phyloP scores from a whole-genome alignment of 1,140 invertebrate genomes.

The Heliconius melpomene region DNA sequence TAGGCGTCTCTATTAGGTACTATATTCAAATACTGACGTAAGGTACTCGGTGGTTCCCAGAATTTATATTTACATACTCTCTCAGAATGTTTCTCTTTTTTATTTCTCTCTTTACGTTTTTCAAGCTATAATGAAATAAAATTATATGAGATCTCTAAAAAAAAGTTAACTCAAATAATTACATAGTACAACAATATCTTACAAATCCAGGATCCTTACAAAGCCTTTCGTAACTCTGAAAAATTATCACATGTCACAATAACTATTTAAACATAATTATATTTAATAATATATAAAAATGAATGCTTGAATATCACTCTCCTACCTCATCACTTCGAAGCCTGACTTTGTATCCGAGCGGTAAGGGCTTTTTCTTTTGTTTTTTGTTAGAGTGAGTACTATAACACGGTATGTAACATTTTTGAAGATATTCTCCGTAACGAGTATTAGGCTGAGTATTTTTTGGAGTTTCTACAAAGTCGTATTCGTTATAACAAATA shows the following conservation, averaged over 20 bases:
- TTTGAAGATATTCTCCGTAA: conserved; percentile 64
- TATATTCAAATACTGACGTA: conserved; percentile 54
- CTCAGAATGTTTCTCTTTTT: conserved; percentile 57
- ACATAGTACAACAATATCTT: conserved; percentile 33
- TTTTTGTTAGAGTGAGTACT: conserved; percentile 45
- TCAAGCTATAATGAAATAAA: conserved; percentile 50
- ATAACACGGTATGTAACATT: conserved; percentile 57
- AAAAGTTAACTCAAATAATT: not conserved
- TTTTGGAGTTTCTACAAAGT: conserved; percentile 49
- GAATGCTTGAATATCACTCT: not conserved
- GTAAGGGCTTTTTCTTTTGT: conserved; percentile 43
- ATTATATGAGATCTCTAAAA: not conserved
- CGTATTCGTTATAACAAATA: not conserved
- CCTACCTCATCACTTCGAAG: conserved; percentile 57
- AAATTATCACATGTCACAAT: conserved; percentile 28
- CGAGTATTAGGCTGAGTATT: conserved; percentile 53
- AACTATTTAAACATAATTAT: not conserved
- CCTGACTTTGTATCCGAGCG: conserved; percentile 60
- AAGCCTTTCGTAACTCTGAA: conserved; percentile 63
- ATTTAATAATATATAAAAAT: not conserved
- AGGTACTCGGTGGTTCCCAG: conserved; percentile 70
- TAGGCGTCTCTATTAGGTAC: too few species aligned
- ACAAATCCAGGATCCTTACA: conserved; percentile 56
- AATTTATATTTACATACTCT: conserved; percentile 70
- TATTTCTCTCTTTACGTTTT: conserved; percentile 66